Percentiles rank a stretch among this genome's conserved stretches.
Conservation (phyloP, 1,140 invertebrate genomes). For the Oscheius sp. region DNA sequence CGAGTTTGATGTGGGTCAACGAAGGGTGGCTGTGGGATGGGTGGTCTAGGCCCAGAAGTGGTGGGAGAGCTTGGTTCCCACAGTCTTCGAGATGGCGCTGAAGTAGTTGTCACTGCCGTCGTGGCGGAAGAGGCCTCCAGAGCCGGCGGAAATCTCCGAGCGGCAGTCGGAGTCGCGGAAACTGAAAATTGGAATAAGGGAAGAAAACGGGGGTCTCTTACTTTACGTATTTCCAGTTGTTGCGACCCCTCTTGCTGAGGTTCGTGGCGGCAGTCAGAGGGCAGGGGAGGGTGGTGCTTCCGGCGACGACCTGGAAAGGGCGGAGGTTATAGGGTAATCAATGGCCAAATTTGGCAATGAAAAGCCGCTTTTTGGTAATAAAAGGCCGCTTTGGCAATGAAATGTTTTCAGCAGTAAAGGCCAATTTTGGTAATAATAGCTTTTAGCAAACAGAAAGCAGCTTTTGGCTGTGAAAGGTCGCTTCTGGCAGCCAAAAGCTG, state of each 20-base stretch:
- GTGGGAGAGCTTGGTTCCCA: background rate
- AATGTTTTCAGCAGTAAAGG: too few species aligned
- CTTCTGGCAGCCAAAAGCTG: too few species aligned
- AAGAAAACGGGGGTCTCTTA: background rate
- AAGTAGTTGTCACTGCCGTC: background rate
- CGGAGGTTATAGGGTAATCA: too few species aligned
- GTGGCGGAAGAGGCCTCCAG: background rate
- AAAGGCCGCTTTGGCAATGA: too few species aligned
- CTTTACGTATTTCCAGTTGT: slow-evolving; percentile 19
- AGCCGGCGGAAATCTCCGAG: background rate
- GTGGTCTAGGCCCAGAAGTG: slow-evolving; percentile 2
- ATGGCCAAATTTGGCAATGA: too few species aligned
- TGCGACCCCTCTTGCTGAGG: slow-evolving; percentile 18
- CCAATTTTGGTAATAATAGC: too few species aligned
- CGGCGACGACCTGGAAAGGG: slow-evolving; percentile 19
- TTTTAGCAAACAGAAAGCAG: too few species aligned
- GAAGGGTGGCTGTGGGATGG: too few species aligned
- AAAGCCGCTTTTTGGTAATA: too few species aligned
- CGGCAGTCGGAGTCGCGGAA: background rate
- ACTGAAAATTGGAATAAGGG: background rate
- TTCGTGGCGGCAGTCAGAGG: slow-evolving; percentile 4
- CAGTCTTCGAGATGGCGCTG: background rate
- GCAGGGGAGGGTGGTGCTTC: background rate
- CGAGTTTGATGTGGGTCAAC: too few species aligned
- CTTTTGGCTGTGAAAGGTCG: too few species aligned